Evolutionary conservation across 2,888 invertebrate genomes (phyloP).

Genomic region (Pterobdella sp.): DNA sequence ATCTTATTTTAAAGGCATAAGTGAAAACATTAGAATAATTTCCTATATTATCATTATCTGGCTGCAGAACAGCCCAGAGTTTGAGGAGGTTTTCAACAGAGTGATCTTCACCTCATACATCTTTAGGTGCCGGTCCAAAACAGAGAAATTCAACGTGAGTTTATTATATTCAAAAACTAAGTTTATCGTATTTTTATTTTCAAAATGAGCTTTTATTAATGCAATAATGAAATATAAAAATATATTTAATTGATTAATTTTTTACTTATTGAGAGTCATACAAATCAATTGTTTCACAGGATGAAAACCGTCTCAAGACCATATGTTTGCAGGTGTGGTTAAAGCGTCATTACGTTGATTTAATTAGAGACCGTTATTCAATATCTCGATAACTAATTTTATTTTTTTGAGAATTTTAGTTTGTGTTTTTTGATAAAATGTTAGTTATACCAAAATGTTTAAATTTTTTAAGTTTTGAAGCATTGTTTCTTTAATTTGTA

Average conservation of each 20-base stretch:
- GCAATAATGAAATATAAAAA: neutral
- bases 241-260: neutral
- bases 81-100: slow-evolving; percentile 63
- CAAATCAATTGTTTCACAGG: slow-evolving; percentile 55
- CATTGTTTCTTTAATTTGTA: too few relatives aligned
- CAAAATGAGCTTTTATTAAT: neutral
- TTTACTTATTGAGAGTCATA: neutral
- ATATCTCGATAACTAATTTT: too few relatives aligned
- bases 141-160: slow-evolving; percentile 80
- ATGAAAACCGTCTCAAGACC: slow-evolving; percentile 71
- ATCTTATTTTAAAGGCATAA: too few relatives aligned
- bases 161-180: neutral
- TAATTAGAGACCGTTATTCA: too few relatives aligned
- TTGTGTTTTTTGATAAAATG: too few relatives aligned
- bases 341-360: too few relatives aligned
- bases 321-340: slow-evolving; percentile 56
- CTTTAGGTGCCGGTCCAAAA: slow-evolving; percentile 76
- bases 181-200: neutral
- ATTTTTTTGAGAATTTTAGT: too few relatives aligned
- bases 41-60: too few relatives aligned
- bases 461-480: too few relatives aligned
- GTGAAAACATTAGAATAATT: too few relatives aligned
- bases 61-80: slow-evolving; percentile 59
- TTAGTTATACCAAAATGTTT: too few relatives aligned
- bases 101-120: slow-evolving; percentile 71